These are phyloP conservation scores for Tragelaphus scriptus DNA, from an alignment of 2,113 vertebrate species.

Conservation along the genomic window DNA sequence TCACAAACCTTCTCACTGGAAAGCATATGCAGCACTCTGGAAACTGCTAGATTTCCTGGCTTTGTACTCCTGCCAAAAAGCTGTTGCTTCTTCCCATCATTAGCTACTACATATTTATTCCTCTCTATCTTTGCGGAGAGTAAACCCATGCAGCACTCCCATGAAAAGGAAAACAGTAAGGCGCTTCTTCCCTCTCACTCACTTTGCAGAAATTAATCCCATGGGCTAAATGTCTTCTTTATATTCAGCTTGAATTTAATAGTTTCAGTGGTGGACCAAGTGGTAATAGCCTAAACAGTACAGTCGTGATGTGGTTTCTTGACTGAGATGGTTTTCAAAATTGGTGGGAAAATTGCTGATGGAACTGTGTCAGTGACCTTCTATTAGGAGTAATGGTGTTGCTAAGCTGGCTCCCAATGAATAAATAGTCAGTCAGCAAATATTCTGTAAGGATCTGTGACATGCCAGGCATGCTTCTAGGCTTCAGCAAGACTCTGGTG, in stretches of 20 bases:
- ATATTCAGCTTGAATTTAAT: not conserved
- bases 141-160: not conserved
- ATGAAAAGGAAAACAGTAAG: constrained; percentile 6
- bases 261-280: not conserved
- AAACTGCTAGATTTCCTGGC: constrained; percentile 60
- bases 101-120: not conserved
- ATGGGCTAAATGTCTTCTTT: not conserved
- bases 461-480: constrained; percentile 3
- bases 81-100: constrained; percentile 27
- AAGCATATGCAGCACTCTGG: constrained; percentile 52
- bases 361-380: not conserved
- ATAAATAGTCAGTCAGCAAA: not conserved
- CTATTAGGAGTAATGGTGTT: not conserved
- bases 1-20: constrained; percentile 22
- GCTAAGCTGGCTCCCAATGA: not conserved
- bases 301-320: not conserved
- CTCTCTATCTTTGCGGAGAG: not conserved
- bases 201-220: not conserved
- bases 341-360: not conserved
- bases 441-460: constrained; percentile 4
- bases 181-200: not conserved
- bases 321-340: not conserved
- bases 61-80: constrained; percentile 70
- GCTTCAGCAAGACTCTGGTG: not conserved
- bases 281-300: not conserved